These are phyloP conservation scores for Plebejus melissa DNA, from an alignment of 2,888 invertebrate genomes.

Conservation along the genomic window DNA sequence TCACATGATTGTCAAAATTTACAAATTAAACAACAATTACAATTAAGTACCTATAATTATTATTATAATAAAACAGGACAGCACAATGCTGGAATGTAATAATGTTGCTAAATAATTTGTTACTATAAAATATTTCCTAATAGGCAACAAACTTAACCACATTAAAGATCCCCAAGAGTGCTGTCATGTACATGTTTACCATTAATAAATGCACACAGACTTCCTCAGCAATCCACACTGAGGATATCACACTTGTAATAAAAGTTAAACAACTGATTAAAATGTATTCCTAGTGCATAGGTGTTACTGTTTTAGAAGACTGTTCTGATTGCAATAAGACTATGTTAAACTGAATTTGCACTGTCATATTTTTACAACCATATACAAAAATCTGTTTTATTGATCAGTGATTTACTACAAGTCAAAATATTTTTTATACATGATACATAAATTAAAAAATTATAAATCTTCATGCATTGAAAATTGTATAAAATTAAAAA, in stretches of 20 bases:
- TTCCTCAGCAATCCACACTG: neutral
- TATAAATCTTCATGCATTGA: neutral
- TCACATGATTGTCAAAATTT: conserved; percentile 70
- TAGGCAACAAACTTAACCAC: conserved; percentile 37
- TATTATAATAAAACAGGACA: conserved; percentile 53
- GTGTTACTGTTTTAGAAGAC: conserved; percentile 2
- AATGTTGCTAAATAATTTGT: conserved; percentile 44
- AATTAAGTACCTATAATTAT: conserved; percentile 59
- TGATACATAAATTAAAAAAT: too few species aligned
- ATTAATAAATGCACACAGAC: conserved; percentile 64
- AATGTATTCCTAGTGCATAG: neutral
- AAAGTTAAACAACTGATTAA: neutral
- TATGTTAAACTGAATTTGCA: neutral
- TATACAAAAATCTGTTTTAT: neutral
- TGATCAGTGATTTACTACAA: neutral
- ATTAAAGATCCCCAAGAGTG: conserved; percentile 48
- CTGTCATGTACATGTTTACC: conserved; percentile 56
- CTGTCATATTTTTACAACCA: neutral
- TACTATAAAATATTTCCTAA: conserved; percentile 45
- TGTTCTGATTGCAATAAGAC: neutral
- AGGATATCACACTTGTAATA: neutral
- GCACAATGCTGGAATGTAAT: conserved; percentile 72
- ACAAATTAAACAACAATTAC: conserved; percentile 57
- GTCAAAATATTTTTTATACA: neutral
- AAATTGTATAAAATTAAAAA: neutral